Conservation (phyloP, 1,140 invertebrate species). For the Atta colombica region DNA sequence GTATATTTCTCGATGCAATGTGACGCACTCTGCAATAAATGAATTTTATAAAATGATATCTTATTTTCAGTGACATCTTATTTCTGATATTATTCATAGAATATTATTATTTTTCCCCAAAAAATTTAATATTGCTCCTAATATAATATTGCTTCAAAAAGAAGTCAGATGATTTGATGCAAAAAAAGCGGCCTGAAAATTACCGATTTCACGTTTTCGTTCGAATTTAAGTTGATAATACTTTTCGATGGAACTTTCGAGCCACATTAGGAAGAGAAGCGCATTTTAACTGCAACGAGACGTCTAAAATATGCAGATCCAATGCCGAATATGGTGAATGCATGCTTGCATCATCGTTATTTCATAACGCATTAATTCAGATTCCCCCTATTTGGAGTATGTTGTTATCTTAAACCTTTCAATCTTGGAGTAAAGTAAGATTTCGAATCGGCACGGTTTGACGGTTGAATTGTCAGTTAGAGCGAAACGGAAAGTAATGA, state of each 20-base stretch:
- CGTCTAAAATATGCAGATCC: constrained; percentile 7
- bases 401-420: constrained; percentile 27
- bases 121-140: background rate
- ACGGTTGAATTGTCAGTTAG: constrained; percentile 1
- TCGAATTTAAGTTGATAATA: constrained; percentile 20
- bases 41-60: too few species aligned
- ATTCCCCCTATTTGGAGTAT: background rate
- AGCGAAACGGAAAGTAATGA: constrained; percentile 52
- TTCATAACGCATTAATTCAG: constrained; percentile 15
- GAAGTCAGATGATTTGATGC: background rate
- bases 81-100: constrained; percentile 8
- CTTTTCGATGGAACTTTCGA: constrained; percentile 1
- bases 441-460: background rate
- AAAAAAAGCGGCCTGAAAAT: background rate
- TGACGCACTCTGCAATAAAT: background rate
- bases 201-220: background rate
- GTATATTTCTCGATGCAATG: background rate
- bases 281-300: constrained; percentile 1
- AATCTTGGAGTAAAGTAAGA: constrained; percentile 5
- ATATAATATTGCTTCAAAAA: background rate
- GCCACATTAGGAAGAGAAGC: background rate
- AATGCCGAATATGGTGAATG: background rate
- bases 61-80: background rate
- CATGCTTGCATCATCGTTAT: constrained; percentile 14
- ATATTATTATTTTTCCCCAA: background rate